Evolutionary conservation across 2,113 vertebrate species (phyloP), one percentile per base, ranked within the genome.

Genomic region (Alethe castanea): DNA sequence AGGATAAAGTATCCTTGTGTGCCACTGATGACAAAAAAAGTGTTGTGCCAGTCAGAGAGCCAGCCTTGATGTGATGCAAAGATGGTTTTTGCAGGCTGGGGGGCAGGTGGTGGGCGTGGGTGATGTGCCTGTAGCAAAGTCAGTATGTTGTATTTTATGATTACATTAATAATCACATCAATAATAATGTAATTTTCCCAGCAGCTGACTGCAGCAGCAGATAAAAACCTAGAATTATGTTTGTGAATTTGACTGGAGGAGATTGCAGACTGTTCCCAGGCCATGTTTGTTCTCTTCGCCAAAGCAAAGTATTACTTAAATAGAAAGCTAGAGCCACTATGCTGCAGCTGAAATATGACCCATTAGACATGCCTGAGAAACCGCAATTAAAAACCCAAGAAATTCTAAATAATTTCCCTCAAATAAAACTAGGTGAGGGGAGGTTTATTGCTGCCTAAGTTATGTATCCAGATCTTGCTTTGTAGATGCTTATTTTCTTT

Each of bases 281-380:
- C 88, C 91, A 36, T 44, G 44, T 81, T 92, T 93, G 33, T 40
- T 81, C 86, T 83, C 47, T 74, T 93, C 2, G 5, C 47, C 71
- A 90, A 77, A 92, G 62, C 81, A 70, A 92, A 92, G 23, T 81
- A 31, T 90, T 81, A 61, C 56, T 90, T 81, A 92, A 86, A 88
- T 70, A 82, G 71, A 78, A 93, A 71, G 59, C 62, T 77, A 59
- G 76, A 86, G 28, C 60, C 45, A 24, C 42, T 62, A 2, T 1
- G 6, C 67, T 86, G 71, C 42, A 78, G 64, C 72, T 88, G 52
- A 93, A 88, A 70, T 66, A 54, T 31, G 44, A 81, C 54, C 88
- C 64, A 59, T 82, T 80, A 70, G 54, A 87, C 64, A 73, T 66
- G 54, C 33, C 54, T 83, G 62, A 77, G 54, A 90, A 90, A 53